Conservation (phyloP, 1,140 invertebrate species). For the Colletes gigas region DNA sequence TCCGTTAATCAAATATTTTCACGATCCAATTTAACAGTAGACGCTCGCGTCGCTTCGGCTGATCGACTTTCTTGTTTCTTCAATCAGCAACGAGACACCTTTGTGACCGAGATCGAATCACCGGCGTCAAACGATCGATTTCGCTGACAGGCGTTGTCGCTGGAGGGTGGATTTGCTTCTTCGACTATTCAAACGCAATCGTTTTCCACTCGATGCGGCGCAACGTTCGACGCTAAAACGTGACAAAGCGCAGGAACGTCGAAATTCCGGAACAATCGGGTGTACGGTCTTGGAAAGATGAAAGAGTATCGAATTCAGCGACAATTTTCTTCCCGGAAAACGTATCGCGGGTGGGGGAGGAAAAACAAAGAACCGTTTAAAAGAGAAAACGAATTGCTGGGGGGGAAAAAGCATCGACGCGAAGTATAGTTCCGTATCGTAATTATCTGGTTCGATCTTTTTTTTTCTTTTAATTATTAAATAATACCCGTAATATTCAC, state of each 20-base stretch:
- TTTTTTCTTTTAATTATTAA: constrained; percentile 32
- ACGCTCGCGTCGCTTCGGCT: background rate
- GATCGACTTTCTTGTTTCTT: background rate
- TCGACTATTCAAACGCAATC: constrained; percentile 16
- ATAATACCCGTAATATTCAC: constrained; percentile 11
- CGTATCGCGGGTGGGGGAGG: background rate
- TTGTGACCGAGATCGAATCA: constrained; percentile 16
- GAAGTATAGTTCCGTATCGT: background rate
- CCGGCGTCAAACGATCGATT: constrained; percentile 2
- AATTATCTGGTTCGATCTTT: background rate
- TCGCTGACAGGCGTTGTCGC: background rate
- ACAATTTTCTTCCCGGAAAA: constrained; percentile 7
- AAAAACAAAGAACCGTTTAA: background rate
- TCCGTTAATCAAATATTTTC: background rate
- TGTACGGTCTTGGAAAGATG: background rate
- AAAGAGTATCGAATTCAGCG: background rate
- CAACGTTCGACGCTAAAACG: background rate
- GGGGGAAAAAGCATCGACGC: too few relatives aligned
- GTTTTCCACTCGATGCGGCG: background rate
- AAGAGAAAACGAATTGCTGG: background rate
- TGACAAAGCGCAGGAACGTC: background rate
- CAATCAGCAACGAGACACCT: background rate
- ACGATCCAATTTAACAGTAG: background rate
- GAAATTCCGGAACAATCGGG: constrained; percentile 11
- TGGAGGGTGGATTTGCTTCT: background rate